Evolutionary conservation across 2,113 vertebrate genomes (phyloP).

Genomic region (Sturnira hondurensis): DNA sequence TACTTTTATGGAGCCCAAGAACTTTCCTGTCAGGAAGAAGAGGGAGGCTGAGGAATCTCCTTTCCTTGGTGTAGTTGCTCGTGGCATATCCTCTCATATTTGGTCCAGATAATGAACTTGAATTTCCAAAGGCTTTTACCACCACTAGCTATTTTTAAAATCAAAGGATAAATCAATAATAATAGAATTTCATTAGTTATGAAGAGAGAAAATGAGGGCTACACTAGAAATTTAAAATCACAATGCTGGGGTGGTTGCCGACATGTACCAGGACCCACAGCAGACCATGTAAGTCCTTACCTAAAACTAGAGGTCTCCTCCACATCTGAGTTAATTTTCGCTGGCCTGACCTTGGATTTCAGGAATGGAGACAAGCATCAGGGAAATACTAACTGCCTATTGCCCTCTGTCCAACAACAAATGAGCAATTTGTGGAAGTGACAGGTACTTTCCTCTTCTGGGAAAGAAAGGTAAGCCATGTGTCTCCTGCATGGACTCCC

Average conservation of each 20-base stretch:
- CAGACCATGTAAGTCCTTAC: background rate
- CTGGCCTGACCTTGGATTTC: background rate
- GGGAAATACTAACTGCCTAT: background rate
- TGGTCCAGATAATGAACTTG: background rate
- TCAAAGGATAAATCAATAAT: background rate
- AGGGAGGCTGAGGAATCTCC: background rate
- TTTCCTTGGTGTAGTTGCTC: background rate
- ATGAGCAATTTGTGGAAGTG: conserved; percentile 17
- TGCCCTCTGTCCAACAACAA: background rate
- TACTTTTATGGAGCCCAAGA: background rate
- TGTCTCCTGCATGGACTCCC: background rate
- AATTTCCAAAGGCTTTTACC: background rate
- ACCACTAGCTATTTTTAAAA: background rate
- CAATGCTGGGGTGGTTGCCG: background rate
- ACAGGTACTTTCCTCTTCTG: background rate
- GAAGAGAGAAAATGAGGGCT: background rate
- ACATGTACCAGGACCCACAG: background rate
- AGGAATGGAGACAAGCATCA: background rate
- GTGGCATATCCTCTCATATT: background rate
- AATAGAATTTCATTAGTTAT: background rate
- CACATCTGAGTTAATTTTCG: background rate
- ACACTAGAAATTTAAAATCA: background rate
- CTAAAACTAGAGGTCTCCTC: background rate
- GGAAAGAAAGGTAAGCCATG: background rate
- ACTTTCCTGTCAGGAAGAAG: background rate